Conservation (phyloP, 2,113 vertebrate species). For the Lasiurus cinereus region DNA sequence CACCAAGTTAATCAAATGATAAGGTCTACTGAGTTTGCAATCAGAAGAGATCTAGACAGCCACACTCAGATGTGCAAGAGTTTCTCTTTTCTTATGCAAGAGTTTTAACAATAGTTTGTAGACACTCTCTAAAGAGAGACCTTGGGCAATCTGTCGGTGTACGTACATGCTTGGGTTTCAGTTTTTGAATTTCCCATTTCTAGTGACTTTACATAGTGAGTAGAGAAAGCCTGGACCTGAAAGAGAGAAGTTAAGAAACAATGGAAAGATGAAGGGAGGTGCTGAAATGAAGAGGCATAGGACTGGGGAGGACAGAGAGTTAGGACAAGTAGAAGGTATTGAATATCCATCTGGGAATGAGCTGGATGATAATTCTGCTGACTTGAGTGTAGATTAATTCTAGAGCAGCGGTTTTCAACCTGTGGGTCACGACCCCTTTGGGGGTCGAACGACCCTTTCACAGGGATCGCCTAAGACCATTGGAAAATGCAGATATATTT, state of each 20-base stretch:
- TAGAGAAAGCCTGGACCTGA: background rate
- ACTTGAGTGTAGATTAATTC: background rate
- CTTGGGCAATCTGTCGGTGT: background rate
- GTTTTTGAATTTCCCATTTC: constrained; percentile 12
- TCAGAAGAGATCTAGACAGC: background rate
- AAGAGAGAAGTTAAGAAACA: constrained; percentile 3
- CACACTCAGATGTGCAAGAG: background rate
- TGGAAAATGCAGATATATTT: too few relatives aligned
- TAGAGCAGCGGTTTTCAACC: background rate
- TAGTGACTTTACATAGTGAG: constrained; percentile 9
- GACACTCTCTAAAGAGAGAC: background rate
- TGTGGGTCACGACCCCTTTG: too few relatives aligned
- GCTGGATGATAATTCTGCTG: background rate
- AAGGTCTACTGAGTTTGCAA: background rate
- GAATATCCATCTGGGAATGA: background rate
- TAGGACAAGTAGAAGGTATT: background rate
- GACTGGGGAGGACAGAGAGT: background rate
- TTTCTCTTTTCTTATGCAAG: background rate
- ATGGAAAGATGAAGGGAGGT: background rate
- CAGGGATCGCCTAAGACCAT: too few relatives aligned
- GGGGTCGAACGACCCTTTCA: too few relatives aligned
- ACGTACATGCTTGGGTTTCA: background rate
- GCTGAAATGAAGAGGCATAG: background rate
- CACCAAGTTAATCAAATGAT: constrained; percentile 63
- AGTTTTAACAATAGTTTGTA: background rate